Evolutionary conservation across 2,797 vertebrate genomes (phyloP).

Genomic region (Pseudopleuronectes americanus): DNA sequence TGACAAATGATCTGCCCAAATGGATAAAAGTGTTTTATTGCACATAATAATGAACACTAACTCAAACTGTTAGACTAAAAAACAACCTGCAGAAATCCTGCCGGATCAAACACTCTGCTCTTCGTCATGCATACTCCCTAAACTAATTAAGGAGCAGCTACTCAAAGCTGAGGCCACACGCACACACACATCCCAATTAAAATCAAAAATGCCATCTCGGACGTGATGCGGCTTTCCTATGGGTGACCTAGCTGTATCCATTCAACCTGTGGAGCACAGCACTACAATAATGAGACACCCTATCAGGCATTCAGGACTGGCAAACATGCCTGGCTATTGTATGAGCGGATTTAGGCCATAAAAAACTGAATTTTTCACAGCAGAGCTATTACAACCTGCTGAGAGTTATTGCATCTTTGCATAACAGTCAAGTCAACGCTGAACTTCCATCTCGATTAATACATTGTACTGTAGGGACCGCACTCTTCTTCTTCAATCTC

Average conservation of each 20-base stretch:
- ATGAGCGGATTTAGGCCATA: slow-evolving; percentile 39
- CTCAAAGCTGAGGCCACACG: slow-evolving; percentile 41
- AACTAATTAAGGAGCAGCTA: slow-evolving; percentile 63
- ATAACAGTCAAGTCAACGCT: slow-evolving; percentile 61
- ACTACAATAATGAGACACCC: slow-evolving; percentile 62
- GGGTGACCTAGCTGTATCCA: slow-evolving; percentile 56
- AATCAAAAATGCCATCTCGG: slow-evolving; percentile 58
- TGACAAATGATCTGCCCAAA: slow-evolving; percentile 19
- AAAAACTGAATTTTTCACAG: slow-evolving; percentile 40
- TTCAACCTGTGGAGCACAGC: slow-evolving; percentile 54
- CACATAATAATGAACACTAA: slow-evolving; percentile 44
- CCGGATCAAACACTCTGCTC: slow-evolving; percentile 53
- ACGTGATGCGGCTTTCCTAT: slow-evolving; percentile 44
- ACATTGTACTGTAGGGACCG: slow-evolving; percentile 15
- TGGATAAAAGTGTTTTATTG: slow-evolving; percentile 9
- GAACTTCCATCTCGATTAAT: slow-evolving; percentile 63
- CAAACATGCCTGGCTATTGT: slow-evolving; percentile 42
- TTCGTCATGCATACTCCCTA: slow-evolving; percentile 31
- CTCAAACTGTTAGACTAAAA: slow-evolving; percentile 43
- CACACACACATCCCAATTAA: slow-evolving; percentile 61
- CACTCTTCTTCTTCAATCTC: neutral
- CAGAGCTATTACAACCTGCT: slow-evolving; percentile 48
- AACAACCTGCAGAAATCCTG: slow-evolving; percentile 44
- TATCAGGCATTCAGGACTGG: slow-evolving; percentile 23
- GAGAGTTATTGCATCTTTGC: slow-evolving; percentile 54